phyloP scores from a whole-genome alignment of 1,140 invertebrate genomes.

The Drosophila pseudoobscura region DNA sequence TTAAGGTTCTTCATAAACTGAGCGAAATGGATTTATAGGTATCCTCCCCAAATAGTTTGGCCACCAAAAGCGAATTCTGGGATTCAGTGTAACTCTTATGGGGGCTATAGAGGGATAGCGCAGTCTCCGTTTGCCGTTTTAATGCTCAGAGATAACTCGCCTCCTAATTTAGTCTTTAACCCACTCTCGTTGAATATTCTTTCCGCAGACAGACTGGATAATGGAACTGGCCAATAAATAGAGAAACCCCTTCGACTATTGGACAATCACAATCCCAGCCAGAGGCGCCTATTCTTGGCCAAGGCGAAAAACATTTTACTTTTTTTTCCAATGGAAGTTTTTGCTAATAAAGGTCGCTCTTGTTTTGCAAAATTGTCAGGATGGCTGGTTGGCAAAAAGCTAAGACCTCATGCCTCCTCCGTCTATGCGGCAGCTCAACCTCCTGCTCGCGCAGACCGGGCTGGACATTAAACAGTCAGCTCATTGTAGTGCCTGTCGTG shows the following conservation, averaged over 20 bases:
- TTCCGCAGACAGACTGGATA: slow-evolving; percentile 4
- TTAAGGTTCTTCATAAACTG: too few species aligned
- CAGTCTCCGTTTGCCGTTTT: not conserved
- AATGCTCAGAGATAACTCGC: slow-evolving; percentile 6
- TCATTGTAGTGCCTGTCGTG: slow-evolving; percentile 74
- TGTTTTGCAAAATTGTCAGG: slow-evolving; percentile 58
- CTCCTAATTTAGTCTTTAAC: slow-evolving; percentile 54
- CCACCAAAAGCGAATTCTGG: not conserved
- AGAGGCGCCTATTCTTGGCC: slow-evolving; percentile 58
- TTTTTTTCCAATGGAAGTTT: slow-evolving; percentile 19
- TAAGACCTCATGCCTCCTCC: not conserved
- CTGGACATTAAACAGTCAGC: slow-evolving; percentile 74
- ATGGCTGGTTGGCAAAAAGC: slow-evolving; percentile 19
- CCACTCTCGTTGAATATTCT: not conserved
- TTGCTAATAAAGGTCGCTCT: slow-evolving; percentile 77
- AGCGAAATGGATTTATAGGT: too few species aligned
- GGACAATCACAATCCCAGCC: slow-evolving; percentile 44
- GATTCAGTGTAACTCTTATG: slow-evolving; percentile 38
- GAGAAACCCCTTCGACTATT: slow-evolving; percentile 70
- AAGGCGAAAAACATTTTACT: slow-evolving; percentile 37
- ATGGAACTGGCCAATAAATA: slow-evolving; percentile 61
- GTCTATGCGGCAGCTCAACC: too few species aligned
- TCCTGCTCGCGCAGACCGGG: slow-evolving; percentile 6
- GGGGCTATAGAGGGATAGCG: not conserved
- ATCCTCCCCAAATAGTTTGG: too few species aligned